phyloP scores from a whole-genome alignment of 2,888 invertebrate species.

The Eristalinus sepulchralis region DNA sequence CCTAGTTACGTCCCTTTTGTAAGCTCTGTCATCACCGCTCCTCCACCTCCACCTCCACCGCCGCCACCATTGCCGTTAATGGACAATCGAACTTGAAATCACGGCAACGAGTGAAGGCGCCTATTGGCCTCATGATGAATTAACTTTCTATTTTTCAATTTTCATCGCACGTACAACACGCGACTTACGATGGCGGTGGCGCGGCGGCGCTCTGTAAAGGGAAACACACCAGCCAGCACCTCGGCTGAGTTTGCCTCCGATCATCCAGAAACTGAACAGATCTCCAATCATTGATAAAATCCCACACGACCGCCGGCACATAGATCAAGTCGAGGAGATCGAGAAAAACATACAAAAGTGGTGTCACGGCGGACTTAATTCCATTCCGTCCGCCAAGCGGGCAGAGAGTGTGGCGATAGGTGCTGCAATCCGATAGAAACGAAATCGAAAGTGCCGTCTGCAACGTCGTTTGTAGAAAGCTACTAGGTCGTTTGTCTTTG shows the following conservation, averaged over 20 bases:
- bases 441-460: constrained; percentile 60
- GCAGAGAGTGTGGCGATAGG: neutral
- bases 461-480: constrained; percentile 57
- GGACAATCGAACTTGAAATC: neutral
- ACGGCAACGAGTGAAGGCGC: neutral
- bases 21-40: neutral
- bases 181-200: constrained; percentile 2
- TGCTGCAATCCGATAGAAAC: constrained; percentile 27
- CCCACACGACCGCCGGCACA: neutral
- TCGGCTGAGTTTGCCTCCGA: neutral
- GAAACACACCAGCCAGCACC: neutral
- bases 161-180: constrained; percentile 26
- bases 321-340: constrained; percentile 4
- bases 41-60: neutral
- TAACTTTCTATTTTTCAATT: constrained; percentile 66
- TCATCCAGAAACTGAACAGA: neutral
- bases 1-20: neutral
- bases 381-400: neutral
- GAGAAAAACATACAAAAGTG: neutral
- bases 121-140: neutral
- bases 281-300: constrained; percentile 1
- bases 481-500: constrained; percentile 12
- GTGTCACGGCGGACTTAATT: neutral
- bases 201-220: no score
- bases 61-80: neutral